Conservation (phyloP, 2,113 vertebrate species). For the Suncus etruscus region DNA sequence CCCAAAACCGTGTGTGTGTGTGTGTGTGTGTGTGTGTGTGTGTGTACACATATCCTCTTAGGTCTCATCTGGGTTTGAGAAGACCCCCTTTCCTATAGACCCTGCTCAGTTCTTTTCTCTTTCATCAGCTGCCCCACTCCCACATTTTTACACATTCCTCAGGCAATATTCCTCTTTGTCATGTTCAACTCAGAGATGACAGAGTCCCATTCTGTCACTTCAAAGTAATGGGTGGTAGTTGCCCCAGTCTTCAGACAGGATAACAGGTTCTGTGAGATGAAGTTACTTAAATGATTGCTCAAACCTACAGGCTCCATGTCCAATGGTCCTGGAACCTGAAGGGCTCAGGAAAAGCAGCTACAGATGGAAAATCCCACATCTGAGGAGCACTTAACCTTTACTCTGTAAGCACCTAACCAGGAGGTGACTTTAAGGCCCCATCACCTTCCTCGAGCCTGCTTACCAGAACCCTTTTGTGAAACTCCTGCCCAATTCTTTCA, state of each 20-base stretch:
- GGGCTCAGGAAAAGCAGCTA: background rate
- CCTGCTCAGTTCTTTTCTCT: background rate
- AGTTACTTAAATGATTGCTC: background rate
- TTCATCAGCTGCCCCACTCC: background rate
- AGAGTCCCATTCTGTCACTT: background rate
- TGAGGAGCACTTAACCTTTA: background rate
- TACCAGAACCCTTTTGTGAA: background rate
- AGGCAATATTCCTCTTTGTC: constrained; percentile 16
- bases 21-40: no score
- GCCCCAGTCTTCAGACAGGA: constrained; percentile 51
- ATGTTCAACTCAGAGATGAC: background rate
- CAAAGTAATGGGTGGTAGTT: background rate
- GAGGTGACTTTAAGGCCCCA: background rate
- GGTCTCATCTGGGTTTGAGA: background rate
- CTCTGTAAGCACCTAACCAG: background rate
- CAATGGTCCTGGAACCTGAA: background rate
- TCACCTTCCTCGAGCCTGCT: constrained; percentile 31
- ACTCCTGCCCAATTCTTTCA: background rate
- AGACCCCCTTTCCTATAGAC: background rate
- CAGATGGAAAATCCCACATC: background rate
- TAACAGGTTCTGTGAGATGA: constrained; percentile 34
- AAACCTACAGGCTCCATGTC: background rate
- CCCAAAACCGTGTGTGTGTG: no score
- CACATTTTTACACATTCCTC: background rate
- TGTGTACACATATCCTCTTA: background rate